These are phyloP conservation scores for Drosophila parabipectinata DNA, from an alignment of 1,140 invertebrate genomes.

Conservation along the genomic window DNA sequence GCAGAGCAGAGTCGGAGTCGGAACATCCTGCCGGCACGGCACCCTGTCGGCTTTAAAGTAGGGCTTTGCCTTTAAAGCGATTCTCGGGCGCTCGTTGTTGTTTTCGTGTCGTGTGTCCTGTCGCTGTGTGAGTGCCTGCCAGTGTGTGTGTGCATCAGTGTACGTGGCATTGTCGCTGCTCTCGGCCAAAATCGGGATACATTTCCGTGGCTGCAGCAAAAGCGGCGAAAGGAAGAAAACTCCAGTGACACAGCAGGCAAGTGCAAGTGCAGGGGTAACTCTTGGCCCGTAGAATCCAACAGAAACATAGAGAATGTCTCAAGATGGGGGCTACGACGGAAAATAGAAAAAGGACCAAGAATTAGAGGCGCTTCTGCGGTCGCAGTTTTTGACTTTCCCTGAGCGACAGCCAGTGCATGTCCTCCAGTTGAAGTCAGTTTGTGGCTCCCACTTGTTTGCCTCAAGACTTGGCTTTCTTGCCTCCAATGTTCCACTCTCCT, in stretches of 20 bases:
- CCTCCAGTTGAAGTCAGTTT: constrained; percentile 24
- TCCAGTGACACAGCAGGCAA: constrained; percentile 43
- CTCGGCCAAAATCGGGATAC: constrained; percentile 72
- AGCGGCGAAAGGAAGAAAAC: constrained; percentile 1
- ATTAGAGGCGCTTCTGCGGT: constrained; percentile 23
- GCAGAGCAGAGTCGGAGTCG: too few relatives aligned
- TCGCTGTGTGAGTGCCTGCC: constrained; percentile 23
- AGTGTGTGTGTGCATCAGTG: constrained; percentile 34
- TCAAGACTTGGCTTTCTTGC: constrained; percentile 10
- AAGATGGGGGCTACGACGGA: constrained; percentile 4
- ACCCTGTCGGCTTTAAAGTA: constrained; percentile 53
- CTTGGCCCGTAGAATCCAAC: neutral
- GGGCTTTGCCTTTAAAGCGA: constrained; percentile 46
- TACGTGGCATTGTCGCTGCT: constrained; percentile 58
- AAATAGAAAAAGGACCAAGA: constrained; percentile 1
- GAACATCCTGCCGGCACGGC: neutral
- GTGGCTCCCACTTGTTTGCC: constrained; percentile 34
- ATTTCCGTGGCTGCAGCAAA: constrained; percentile 59
- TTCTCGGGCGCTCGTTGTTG: constrained; percentile 66
- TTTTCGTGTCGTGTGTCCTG: constrained; percentile 31
- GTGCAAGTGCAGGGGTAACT: constrained; percentile 10
- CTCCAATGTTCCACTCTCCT: neutral
- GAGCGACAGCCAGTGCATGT: constrained; percentile 19
- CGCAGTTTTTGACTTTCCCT: constrained; percentile 29
- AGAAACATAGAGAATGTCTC: constrained; percentile 17